These are phyloP conservation scores for Heteromyza rotundicornis DNA, from an alignment of 2,888 invertebrate species.

Conservation along the genomic window DNA sequence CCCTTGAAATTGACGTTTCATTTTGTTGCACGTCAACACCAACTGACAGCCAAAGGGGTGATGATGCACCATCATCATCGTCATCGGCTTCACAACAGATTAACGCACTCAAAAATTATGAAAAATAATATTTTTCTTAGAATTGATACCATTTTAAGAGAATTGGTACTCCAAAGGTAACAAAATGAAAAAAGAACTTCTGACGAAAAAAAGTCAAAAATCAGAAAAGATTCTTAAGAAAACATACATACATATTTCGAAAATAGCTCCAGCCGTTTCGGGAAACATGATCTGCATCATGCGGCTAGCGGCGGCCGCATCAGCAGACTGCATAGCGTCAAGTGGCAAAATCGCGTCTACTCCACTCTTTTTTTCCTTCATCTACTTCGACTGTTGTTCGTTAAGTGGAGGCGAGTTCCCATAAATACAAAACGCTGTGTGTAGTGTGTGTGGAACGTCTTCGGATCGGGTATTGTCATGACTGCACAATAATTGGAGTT, in stretches of 20 bases:
- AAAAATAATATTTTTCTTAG: constrained; percentile 58
- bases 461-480: constrained; percentile 15
- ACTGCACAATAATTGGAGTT: constrained; percentile 25
- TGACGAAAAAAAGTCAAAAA: background rate
- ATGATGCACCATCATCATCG: constrained; percentile 36
- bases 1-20: constrained; percentile 60
- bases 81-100: constrained; percentile 42
- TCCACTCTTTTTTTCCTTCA: background rate
- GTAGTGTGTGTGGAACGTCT: background rate
- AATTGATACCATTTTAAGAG: constrained; percentile 61
- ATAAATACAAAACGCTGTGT: background rate
- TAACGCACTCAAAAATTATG: constrained; percentile 59
- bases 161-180: constrained; percentile 54
- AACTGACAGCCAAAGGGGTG: constrained; percentile 32
- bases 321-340: constrained; percentile 51
- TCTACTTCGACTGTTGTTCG: background rate
- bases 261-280: background rate
- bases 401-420: constrained; percentile 6
- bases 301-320: background rate
- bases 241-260: background rate
- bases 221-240: constrained; percentile 8
- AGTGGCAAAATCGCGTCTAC: constrained; percentile 44
- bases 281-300: constrained; percentile 9
- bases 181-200: background rate
- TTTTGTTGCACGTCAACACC: constrained; percentile 37